Conservation (phyloP, 2,113 vertebrate genomes). For the Amazona guildingii region DNA sequence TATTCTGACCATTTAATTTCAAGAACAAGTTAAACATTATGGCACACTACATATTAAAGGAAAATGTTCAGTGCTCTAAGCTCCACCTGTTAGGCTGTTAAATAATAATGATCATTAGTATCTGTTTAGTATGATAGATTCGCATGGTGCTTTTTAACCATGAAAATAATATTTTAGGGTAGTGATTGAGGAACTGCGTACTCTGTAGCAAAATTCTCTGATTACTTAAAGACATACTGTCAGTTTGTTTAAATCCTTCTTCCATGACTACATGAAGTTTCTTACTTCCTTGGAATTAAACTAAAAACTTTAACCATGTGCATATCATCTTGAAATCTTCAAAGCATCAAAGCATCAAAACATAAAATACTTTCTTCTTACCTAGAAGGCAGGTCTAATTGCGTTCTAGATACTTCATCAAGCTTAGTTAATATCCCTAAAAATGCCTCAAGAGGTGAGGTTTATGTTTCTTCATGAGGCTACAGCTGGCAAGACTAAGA, state of each 20-base stretch:
- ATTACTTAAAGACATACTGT: not conserved
- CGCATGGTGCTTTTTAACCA: not conserved
- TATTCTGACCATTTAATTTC: conserved; percentile 6
- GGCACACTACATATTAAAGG: not conserved
- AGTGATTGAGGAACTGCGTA: not conserved
- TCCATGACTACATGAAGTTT: not conserved
- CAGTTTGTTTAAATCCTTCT: not conserved
- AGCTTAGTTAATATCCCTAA: not conserved
- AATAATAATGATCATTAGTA: not conserved
- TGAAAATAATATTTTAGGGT: not conserved
- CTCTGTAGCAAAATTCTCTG: not conserved
- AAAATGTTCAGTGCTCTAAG: not conserved
- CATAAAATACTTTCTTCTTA: not conserved
- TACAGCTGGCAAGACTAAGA: not conserved
- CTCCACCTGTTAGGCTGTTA: not conserved
- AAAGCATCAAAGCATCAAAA: not conserved
- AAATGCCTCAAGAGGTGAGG: not conserved
- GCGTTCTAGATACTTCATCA: not conserved
- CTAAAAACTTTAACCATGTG: not conserved
- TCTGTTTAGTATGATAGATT: not conserved
- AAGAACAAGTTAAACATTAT: not conserved
- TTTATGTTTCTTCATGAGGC: not conserved
- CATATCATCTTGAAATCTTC: not conserved
- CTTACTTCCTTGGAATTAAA: not conserved
- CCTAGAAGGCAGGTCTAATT: not conserved